These are phyloP conservation scores for Thera britannica DNA, from an alignment of 2,888 invertebrate genomes.

Conservation along the genomic window DNA sequence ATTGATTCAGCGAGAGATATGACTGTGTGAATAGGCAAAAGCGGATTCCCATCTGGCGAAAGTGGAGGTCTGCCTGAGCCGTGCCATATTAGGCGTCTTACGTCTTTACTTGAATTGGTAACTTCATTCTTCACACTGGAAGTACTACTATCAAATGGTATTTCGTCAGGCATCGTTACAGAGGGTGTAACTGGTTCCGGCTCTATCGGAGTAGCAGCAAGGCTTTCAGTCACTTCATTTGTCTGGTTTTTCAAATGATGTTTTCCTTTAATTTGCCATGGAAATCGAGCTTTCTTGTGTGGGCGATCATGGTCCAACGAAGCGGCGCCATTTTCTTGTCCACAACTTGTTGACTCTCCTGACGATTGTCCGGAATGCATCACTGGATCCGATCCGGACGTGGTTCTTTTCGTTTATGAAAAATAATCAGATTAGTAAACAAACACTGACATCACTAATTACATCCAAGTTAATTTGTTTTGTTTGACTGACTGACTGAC, in stretches of 20 bases:
- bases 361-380: conserved; percentile 70
- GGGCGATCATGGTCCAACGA: conserved; percentile 82
- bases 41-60: not conserved
- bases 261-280: conserved; percentile 88
- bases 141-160: conserved; percentile 5
- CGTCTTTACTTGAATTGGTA: not conserved
- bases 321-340: conserved; percentile 82
- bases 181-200: not conserved
- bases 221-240: conserved; percentile 27
- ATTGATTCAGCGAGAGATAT: conserved; percentile 21
- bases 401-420: conserved; percentile 42
- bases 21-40: conserved; percentile 16
- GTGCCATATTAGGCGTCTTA: not conserved
- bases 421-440: conserved; percentile 66
- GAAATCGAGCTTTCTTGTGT: conserved; percentile 87
- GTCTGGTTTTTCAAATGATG: conserved; percentile 83
- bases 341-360: conserved; percentile 80
- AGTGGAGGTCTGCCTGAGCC: not conserved
- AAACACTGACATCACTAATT: conserved; percentile 81
- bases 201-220: conserved; percentile 26
- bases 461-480: conserved; percentile 63
- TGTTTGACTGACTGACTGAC: conserved; percentile 75
- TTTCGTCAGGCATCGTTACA: not conserved
- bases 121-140: not conserved
- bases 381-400: conserved; percentile 45